Evolutionary conservation across 2,888 invertebrate species (phyloP).

Genomic region (Biston stratarius): DNA sequence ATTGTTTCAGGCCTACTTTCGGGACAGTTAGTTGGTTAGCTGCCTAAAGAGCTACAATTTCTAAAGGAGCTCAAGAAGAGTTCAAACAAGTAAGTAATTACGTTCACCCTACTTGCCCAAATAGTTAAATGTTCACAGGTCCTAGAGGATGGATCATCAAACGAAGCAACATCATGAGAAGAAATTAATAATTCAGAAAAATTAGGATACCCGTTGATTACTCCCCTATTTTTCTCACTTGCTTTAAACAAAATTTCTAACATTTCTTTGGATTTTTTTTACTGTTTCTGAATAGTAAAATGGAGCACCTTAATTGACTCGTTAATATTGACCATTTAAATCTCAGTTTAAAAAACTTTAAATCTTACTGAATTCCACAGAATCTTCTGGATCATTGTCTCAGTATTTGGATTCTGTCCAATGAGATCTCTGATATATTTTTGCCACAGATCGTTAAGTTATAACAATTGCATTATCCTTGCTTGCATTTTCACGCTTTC

Average conservation of each 20-base stretch:
- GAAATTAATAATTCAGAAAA: slow-evolving; percentile 17
- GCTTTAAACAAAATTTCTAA: neutral
- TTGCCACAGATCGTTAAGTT: slow-evolving; percentile 3
- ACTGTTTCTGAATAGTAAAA: neutral
- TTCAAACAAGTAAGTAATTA: slow-evolving; percentile 82
- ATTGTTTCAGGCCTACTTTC: slow-evolving; percentile 81
- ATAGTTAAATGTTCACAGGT: slow-evolving; percentile 70
- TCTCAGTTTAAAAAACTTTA: neutral
- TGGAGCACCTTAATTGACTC: neutral
- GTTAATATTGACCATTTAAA: neutral
- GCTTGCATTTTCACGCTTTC: slow-evolving; percentile 40
- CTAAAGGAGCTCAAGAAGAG: slow-evolving; percentile 83
- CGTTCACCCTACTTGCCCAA: slow-evolving; percentile 53
- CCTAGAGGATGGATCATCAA: slow-evolving; percentile 31
- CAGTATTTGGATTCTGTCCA: slow-evolving; percentile 6
- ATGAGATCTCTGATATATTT: slow-evolving; percentile 16
- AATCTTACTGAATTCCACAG: neutral
- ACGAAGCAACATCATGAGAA: slow-evolving; percentile 1
- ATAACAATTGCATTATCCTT: slow-evolving; percentile 25
- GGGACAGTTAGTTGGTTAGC: slow-evolving; percentile 71
- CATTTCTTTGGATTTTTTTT: neutral
- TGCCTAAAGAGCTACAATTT: slow-evolving; percentile 83
- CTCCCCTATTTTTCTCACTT: neutral
- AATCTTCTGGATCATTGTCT: neutral
- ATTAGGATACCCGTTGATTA: slow-evolving; percentile 15